phyloP scores from a whole-genome alignment of 1,140 invertebrate genomes.

The Drosophila kepulauana region DNA sequence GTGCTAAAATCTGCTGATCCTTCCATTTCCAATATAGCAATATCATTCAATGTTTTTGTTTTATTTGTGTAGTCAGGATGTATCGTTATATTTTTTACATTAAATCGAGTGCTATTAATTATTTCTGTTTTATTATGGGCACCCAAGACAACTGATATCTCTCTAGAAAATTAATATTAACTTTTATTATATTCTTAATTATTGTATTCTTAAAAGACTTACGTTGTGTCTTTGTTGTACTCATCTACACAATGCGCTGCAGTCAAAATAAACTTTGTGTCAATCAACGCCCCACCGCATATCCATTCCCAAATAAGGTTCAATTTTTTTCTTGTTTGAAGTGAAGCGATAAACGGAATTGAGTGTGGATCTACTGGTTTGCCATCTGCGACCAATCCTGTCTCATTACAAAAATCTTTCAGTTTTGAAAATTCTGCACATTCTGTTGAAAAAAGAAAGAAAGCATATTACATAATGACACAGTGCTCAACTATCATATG shows the following conservation, averaged over 20 bases:
- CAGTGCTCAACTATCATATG: too few species aligned
- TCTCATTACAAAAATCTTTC: neutral
- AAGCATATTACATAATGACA: too few species aligned
- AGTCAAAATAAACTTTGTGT: conserved; percentile 21
- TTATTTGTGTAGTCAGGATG: neutral
- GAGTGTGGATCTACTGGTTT: neutral
- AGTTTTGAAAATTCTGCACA: conserved; percentile 2
- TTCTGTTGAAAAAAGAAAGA: neutral
- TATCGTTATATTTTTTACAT: neutral
- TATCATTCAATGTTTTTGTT: neutral
- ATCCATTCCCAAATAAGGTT: too few species aligned
- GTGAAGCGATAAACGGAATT: conserved; percentile 15
- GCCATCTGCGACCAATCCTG: neutral
- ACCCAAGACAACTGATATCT: conserved; percentile 2
- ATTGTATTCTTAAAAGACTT: neutral
- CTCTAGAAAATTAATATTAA: conserved; percentile 10
- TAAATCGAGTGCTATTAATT: neutral
- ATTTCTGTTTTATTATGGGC: conserved; percentile 3
- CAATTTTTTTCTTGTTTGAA: neutral
- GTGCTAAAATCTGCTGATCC: neutral
- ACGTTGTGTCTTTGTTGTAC: neutral
- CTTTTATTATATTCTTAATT: too few species aligned
- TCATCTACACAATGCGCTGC: conserved; percentile 29
- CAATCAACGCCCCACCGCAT: conserved; percentile 24
- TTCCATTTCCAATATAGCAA: conserved; percentile 17